Conservation (phyloP, 2,888 invertebrate genomes). For the Linnaemya tessellans region DNA sequence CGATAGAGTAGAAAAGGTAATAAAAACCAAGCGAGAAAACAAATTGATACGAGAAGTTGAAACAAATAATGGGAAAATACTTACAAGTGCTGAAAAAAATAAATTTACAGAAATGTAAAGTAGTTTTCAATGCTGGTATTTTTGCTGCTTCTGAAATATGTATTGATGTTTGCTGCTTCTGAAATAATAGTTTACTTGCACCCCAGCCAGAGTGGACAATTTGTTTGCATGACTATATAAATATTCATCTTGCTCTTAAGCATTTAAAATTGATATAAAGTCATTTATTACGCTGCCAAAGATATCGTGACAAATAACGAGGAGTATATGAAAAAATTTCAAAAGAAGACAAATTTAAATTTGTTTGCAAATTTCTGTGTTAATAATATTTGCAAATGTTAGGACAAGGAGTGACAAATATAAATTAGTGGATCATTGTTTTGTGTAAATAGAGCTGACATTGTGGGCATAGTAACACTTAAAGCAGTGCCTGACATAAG, state of each 20-base stretch:
- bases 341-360: neutral
- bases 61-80: constrained; percentile 27
- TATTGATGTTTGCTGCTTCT: neutral
- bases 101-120: constrained; percentile 33
- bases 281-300: neutral
- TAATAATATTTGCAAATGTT: neutral
- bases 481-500: no score
- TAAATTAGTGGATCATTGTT: neutral
- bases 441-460: neutral
- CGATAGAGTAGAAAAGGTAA: neutral
- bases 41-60: constrained; percentile 35
- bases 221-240: neutral
- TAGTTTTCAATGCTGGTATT: constrained; percentile 5
- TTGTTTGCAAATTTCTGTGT: neutral
- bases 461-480: no score
- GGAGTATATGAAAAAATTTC: neutral
- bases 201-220: constrained; percentile 19
- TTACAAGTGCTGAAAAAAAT: neutral
- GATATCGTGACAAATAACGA: neutral
- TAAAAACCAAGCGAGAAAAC: constrained; percentile 11
- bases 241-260: constrained; percentile 14
- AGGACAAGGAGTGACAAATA: neutral
- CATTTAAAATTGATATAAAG: neutral
- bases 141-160: neutral
- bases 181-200: neutral